A percentile compares a stretch with the other conserved stretches of the same genome.
These are phyloP conservation scores for Sorex araneus DNA, from an alignment of 2,113 vertebrate genomes.

Conservation along the genomic window DNA sequence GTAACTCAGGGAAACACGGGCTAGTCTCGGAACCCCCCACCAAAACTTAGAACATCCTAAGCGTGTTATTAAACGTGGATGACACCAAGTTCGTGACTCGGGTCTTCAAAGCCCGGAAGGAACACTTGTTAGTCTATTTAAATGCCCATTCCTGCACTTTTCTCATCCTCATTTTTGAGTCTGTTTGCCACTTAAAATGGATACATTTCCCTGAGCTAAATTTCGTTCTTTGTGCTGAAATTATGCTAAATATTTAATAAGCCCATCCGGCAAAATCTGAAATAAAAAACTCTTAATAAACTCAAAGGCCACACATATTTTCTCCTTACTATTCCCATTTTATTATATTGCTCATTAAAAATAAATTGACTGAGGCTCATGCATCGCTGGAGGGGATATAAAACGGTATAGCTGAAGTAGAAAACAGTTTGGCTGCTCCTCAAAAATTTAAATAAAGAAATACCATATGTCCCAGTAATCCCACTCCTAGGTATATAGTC, in stretches of 20 bases:
- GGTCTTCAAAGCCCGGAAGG: constrained; percentile 49
- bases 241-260: constrained; percentile 83
- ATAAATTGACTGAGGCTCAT: constrained; percentile 57
- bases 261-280: constrained; percentile 72
- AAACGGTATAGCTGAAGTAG: constrained; percentile 52
- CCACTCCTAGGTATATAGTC: constrained; percentile 16
- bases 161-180: constrained; percentile 68
- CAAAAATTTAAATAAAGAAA: constrained; percentile 59
- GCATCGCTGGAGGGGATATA: constrained; percentile 45
- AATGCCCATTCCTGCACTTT: constrained; percentile 63
- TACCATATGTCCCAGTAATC: constrained; percentile 50
- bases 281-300: constrained; percentile 79
- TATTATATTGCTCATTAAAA: constrained; percentile 77
- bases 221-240: constrained; percentile 77
- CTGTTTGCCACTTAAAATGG: constrained; percentile 75
- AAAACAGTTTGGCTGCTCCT: constrained; percentile 57
- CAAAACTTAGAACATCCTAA: not conserved
- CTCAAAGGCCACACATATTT: constrained; percentile 69
- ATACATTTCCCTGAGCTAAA: constrained; percentile 78
- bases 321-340: constrained; percentile 70
- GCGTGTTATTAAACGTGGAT: constrained; percentile 10
- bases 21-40: not conserved
- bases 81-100: constrained; percentile 8
- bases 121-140: constrained; percentile 60
- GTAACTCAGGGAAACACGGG: not conserved